Base-by-base conservation (phyloP, 2,888 invertebrate species). In the Odontocerum albicorne region DNA sequence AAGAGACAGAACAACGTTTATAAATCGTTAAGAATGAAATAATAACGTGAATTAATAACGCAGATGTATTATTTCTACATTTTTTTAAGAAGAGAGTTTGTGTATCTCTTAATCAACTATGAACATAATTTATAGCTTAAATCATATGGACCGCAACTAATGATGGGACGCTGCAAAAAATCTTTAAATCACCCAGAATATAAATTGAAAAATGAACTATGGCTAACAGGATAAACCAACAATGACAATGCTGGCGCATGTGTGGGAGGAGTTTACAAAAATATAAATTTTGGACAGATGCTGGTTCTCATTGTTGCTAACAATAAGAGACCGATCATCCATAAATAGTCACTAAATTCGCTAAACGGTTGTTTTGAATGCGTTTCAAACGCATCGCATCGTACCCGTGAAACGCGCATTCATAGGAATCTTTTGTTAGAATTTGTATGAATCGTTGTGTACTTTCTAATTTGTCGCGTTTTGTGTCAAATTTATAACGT, bases 401-500 rank as follows among this genome's bases (percentile, higher is more conserved):
- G 36, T 49, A 42, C 49, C 50, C 49, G 58, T 50, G 54, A 58
- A 54, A 54, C 38, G 46, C 31, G 13, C 58, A 50, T 36, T 32
- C 43, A 36, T 33, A 15, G 19, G 45, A 40, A 22, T 33, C 17
- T 42, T n/a, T 19, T n/a, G 36, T 17, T 16, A 16, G 40, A 20
- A 46, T 50, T 45, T 36, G 40, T 12, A 10, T 16, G 13, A 10
- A 19, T 17, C 33, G 17, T 35, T 35, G 47, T 42, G n/a, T n/a
- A 16, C 31, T 33, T 13, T 17, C 38, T 44, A 59, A 59, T 59
- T 59, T 55, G 59, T 59, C 59, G 52, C 35, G 49, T 59, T 59
- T 58, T 59, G 39, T 52, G 55, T 55, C 59, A 55, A 46, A 59
- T 59, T 59, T 52, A 27, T 21, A 55, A 46, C 45, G 47, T 22